Evolutionary conservation across 1,140 invertebrate genomes (phyloP), one percentile per base, ranked within the genome.

Genomic region (Temnothorax longispinosus): DNA sequence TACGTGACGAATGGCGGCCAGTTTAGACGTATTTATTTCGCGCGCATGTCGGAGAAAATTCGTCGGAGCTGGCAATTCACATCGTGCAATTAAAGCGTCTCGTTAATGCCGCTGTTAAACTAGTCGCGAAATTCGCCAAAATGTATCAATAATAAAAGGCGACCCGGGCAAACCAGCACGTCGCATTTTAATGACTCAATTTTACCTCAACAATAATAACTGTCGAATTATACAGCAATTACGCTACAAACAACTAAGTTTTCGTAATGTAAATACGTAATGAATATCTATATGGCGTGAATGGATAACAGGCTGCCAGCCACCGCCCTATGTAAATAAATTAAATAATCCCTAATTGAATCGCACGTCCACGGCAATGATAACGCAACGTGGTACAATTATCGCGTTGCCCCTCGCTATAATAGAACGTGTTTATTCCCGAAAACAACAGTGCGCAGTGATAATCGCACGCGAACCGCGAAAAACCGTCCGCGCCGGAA

Each of bases 321-420:
- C 52, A 15, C 32, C n/a, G 21, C 3, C 27, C 69, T 52, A 56
- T 38, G 27, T 69, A 71, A 54, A 81, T 38, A 71, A 81, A 71
- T 69, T 15, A 54, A 60, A 72, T 58, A 56, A 74, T 82, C 54
- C 6, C 69, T 74, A 82, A 82, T 74, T 82, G 38, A 60, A 74
- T 58, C 54, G 6, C 13, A n/a, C 47, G 62, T 27, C 10, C 35
- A 7, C 44, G 44, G 50, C 15, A 27, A 58, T 18, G 41, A 35
- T 54, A n/a, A 38, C 11, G 52, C 27, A 21, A 35, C 35, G 62
- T 11, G 21, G 27, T 65, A 32, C 27, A 72, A 82, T 71, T 72
- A 72, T 27, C 65, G 15, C 27, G 38, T 72, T 5, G 44, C 38
- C 21, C 13, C n/a, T 6, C n/a, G 21, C 38, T 21, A 54, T 54